These are phyloP conservation scores for Myotis vivesi DNA, from an alignment of 2,797 vertebrate genomes.

Conservation along the genomic window DNA sequence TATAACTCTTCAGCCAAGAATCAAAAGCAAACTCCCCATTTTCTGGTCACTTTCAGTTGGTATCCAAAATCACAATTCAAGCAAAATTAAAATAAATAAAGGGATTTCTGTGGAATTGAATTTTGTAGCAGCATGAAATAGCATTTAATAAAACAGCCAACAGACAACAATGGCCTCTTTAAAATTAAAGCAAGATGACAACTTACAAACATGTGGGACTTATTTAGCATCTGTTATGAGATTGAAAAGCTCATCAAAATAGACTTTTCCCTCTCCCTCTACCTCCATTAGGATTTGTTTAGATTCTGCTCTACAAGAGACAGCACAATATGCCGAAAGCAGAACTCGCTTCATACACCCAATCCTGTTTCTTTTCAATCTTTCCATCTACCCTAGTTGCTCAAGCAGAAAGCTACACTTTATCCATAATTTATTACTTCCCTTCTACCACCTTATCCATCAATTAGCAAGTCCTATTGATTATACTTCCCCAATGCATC, in stretches of 20 bases:
- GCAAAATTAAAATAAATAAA: conserved; percentile 74
- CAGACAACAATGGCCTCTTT: conserved; percentile 60
- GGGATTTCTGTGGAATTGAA: conserved; percentile 63
- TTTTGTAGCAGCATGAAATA: conserved; percentile 64
- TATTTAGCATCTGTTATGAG: conserved; percentile 54
- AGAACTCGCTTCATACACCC: neutral
- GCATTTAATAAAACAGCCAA: conserved; percentile 71
- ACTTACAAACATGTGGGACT: conserved; percentile 63
- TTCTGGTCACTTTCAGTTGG: conserved; percentile 67
- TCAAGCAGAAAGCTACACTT: neutral
- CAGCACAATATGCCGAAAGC: neutral
- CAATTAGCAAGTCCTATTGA: neutral
- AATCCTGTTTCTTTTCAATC: neutral
- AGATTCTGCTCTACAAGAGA: conserved; percentile 21
- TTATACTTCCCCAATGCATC: neutral
- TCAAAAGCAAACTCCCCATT: conserved; percentile 30
- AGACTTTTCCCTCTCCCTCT: conserved; percentile 53
- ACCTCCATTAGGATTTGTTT: conserved; percentile 23
- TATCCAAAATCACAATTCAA: conserved; percentile 66
- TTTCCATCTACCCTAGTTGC: neutral
- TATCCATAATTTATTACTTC: neutral
- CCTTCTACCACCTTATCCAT: neutral
- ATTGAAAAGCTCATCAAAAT: conserved; percentile 61
- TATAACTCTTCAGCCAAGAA: conserved; percentile 33
- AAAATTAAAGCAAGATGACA: conserved; percentile 69